Conservation (phyloP, 2,113 vertebrate genomes). For the Psephotus haematonotus region DNA sequence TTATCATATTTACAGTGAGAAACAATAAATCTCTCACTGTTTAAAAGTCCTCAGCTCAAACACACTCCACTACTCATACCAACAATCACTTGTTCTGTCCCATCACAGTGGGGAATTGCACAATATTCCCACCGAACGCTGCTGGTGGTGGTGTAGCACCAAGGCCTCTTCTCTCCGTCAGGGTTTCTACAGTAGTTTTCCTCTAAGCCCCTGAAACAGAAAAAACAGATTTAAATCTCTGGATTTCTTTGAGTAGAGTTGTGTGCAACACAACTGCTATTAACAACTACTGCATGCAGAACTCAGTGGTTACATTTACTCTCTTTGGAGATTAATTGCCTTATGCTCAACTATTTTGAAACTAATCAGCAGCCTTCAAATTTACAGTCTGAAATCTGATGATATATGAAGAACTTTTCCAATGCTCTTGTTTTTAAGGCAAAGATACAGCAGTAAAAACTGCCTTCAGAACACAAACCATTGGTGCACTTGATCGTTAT, state of each 20-base stretch:
- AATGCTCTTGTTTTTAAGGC: background rate
- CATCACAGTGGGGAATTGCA: slow-evolving; percentile 77
- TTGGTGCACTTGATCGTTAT: accelerated
- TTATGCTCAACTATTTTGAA: background rate
- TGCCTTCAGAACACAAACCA: background rate
- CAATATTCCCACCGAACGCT: slow-evolving; percentile 88
- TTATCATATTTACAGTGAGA: background rate
- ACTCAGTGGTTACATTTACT: background rate
- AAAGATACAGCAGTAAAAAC: background rate
- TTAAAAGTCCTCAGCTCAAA: background rate
- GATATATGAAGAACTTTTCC: background rate
- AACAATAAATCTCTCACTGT: background rate
- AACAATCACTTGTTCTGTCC: background rate
- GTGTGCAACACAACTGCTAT: background rate
- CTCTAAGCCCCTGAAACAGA: slow-evolving; percentile 80
- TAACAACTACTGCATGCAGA: background rate
- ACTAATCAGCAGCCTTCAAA: background rate
- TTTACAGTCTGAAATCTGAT: background rate
- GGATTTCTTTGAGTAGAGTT: background rate
- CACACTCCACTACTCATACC: slow-evolving; percentile 19
- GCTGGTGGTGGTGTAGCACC: slow-evolving; percentile 89
- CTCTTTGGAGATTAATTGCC: background rate
- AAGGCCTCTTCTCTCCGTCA: slow-evolving; percentile 85
- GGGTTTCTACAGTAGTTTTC: slow-evolving; percentile 94
- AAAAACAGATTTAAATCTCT: background rate